These are phyloP conservation scores for Acanthisitta chloris DNA, from an alignment of 2,113 vertebrate species.

Conservation along the genomic window DNA sequence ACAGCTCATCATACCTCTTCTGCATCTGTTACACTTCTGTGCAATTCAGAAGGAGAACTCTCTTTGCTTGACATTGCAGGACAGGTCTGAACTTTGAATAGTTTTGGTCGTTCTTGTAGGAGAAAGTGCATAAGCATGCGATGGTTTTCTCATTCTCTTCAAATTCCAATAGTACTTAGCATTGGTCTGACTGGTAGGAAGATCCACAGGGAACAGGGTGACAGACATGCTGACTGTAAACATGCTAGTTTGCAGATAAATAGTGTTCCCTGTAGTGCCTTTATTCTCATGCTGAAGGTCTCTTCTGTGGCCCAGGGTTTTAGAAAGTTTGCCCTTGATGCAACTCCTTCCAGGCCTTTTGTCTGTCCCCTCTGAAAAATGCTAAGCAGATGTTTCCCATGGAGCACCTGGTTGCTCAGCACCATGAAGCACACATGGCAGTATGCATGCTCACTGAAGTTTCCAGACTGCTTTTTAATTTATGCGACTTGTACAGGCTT, in stretches of 20 bases:
- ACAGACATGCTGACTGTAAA: not conserved
- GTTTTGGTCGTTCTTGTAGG: not conserved
- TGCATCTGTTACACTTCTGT: not conserved
- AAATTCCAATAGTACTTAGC: not conserved
- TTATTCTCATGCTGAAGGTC: not conserved
- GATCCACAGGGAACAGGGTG: not conserved
- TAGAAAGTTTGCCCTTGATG: not conserved
- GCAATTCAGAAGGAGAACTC: not conserved
- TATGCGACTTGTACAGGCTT: not conserved
- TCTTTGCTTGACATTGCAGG: not conserved
- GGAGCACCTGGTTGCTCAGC: not conserved
- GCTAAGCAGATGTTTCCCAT: not conserved
- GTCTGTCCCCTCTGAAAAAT: not conserved
- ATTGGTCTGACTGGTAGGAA: not conserved
- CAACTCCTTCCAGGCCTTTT: not conserved
- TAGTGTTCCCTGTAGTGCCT: not conserved
- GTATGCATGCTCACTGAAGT: not conserved
- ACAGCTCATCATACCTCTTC: not conserved
- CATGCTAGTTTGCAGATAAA: not conserved
- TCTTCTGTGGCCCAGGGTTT: not conserved
- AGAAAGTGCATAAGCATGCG: not conserved
- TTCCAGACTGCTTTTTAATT: not conserved
- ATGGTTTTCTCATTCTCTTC: not conserved
- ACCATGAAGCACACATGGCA: not conserved
- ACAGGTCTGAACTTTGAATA: not conserved